Conservation (phyloP, 2,797 vertebrate species). For the Euphonia xanthogaster region DNA sequence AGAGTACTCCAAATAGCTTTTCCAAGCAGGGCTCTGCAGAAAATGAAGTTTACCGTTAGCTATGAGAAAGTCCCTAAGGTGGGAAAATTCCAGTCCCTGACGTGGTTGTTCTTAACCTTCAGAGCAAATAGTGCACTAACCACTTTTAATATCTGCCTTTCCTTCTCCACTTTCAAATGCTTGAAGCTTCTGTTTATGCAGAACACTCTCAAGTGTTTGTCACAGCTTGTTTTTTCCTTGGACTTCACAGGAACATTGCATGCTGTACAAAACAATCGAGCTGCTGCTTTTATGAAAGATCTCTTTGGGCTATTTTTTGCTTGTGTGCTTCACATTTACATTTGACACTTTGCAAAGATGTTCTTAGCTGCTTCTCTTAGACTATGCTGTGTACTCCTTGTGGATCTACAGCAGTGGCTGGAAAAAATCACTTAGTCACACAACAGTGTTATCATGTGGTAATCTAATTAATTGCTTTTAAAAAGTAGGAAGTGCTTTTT, state of each 20-base stretch:
- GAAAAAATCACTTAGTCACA: background rate
- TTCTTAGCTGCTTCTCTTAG: background rate
- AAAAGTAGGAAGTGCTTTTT: background rate
- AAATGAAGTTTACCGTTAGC: background rate
- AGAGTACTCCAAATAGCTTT: constrained; percentile 14
- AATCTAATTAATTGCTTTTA: background rate
- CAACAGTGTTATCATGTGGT: background rate
- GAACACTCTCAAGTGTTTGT: constrained; percentile 23
- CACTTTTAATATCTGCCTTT: background rate
- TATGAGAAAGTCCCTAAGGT: background rate
- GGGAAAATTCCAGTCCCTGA: background rate
- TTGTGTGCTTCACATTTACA: background rate
- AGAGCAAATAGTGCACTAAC: background rate
- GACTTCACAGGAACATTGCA: constrained; percentile 25
- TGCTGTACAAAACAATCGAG: constrained; percentile 39
- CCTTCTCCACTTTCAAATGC: background rate
- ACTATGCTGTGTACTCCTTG: background rate
- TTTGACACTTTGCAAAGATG: background rate
- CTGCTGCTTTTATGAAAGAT: constrained; percentile 3
- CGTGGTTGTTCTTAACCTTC: background rate
- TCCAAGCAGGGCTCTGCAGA: constrained; percentile 20
- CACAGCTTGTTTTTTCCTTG: constrained; percentile 40
- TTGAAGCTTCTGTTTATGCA: constrained; percentile 9
- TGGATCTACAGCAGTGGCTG: background rate
- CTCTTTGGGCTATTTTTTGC: constrained; percentile 10